Evolutionary conservation across 1,140 invertebrate genomes (phyloP), one percentile per base, ranked within the genome.

Genomic region (Pogonomyrmex californicus): DNA sequence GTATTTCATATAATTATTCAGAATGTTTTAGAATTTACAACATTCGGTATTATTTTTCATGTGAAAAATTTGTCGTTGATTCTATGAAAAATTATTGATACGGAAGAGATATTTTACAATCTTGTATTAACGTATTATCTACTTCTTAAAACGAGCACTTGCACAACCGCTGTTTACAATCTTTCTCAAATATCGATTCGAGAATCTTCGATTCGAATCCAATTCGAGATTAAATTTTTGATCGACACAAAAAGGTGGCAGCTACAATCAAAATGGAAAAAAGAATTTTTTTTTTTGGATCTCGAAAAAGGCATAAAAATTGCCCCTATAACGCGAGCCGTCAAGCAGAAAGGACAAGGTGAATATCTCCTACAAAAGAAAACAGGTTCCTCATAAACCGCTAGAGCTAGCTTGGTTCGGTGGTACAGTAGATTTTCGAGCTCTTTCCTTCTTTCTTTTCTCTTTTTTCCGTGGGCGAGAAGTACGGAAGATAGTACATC

Each of bases 351-450:
- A 41, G 47, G 33, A 54, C 60, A 81, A 54, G 47, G 81, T 76
- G 77, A 63, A 89, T 85, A 88, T 56, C 23, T 23, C 68, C 38
- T 86, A 85, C 82, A 77, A 86, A 65, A 79, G 83, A 79, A 89
- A 91, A 91, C 90, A 91, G 90, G 90, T 91, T 91, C 86, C 51
- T 85, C 83, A 66, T 86, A 82, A 85, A 79, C 76, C 54, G 23
- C n/a, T 49, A 30, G n/a, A 86, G 49, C n/a, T 58, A 23, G 44
- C 51, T 75, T 51, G 51, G 5, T 71, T 71, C 79, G 49, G 56
- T 30, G 49, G 56, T 30, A 44, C 83, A 58, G 66, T 79, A 81
- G 76, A 41, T 79, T 87, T 77, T 79, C 41, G 44, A 49, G 44
- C 36, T 38, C 56, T 85, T 33, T 63, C 56, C 23, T 9, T 30